Evolutionary conservation across 2,888 invertebrate species (phyloP).

Genomic region (Pardosa pseudoannulata): DNA sequence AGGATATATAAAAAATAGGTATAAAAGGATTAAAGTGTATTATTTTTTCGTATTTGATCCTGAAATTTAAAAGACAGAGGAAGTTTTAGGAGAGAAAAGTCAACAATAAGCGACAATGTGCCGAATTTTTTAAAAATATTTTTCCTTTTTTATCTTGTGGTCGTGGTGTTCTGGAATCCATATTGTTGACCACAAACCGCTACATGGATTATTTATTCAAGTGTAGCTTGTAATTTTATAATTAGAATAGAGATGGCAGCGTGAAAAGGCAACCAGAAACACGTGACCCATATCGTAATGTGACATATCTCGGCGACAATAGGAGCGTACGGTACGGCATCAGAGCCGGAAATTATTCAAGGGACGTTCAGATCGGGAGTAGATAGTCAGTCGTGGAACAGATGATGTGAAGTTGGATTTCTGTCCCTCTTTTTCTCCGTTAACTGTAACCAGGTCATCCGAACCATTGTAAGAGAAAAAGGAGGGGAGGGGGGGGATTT

Average conservation of each 20-base stretch:
- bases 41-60: neutral
- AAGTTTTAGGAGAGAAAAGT: neutral
- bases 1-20: constrained; percentile 5
- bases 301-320: no score
- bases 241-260: neutral
- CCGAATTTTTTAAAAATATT: neutral
- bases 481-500: no score
- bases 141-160: neutral
- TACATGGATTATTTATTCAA: neutral
- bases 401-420: no score
- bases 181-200: neutral
- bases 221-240: neutral
- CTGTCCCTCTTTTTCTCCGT: no score
- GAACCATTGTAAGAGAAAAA: no score
- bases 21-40: neutral
- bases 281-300: neutral
- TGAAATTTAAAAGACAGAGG: neutral
- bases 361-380: neutral
- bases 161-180: neutral
- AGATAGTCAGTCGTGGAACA: no score
- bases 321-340: neutral
- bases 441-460: no score
- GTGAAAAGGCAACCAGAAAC: neutral
- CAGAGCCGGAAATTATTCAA: neutral
- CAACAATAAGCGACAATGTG: neutral